Evolutionary conservation across 2,797 vertebrate genomes (phyloP), one percentile per base, ranked within the genome.

Genomic region (Darevskia nairensis): DNA sequence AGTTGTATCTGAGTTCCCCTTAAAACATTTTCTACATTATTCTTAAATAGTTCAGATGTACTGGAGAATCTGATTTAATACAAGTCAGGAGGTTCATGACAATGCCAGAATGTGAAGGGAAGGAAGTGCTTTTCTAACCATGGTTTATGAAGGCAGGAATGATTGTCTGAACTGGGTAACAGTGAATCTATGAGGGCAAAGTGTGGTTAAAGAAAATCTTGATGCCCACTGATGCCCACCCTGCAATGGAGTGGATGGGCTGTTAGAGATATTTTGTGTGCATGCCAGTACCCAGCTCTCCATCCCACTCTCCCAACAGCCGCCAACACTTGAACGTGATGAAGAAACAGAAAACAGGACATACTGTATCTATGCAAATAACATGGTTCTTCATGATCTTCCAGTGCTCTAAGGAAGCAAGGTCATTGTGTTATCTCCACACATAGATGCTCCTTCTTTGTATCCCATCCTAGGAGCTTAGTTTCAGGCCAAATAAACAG

Each of bases 1-100:
- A 8, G 69, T 21, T 68, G 61, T 68, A 25, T 81, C 90, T 85
- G 80, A 89, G 89, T 23, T 85, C 9, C 27, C 1, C 69, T 87
- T 74, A 81, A 80, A 84, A 90, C 44, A 25, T 71, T 27, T 3
- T 25, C 72, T 0, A 0, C 0, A 10, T 71, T 85, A 89, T 88
- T 90, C n/a, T 77, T 86, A 59, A 77, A 41, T 86, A 74, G 72
- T 74, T 74, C 32, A 39, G 32, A 39, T 72, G n/a, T 21, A 39
- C 19, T 35, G 17, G 23, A 61, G 59, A 61, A 61, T 61, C 59
- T 61, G 19, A 4, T 21, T 23, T 61, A 61, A 61, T 61, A 61
- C 59, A 61, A 23, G 59, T 21, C 59, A 61, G 59, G 59, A 61
- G 15, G 4, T 61, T 61, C 59, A 61, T 23, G 59, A 17, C 15